Base-by-base conservation (phyloP, 2,888 invertebrate species). In the Emmelina monodactyla region DNA sequence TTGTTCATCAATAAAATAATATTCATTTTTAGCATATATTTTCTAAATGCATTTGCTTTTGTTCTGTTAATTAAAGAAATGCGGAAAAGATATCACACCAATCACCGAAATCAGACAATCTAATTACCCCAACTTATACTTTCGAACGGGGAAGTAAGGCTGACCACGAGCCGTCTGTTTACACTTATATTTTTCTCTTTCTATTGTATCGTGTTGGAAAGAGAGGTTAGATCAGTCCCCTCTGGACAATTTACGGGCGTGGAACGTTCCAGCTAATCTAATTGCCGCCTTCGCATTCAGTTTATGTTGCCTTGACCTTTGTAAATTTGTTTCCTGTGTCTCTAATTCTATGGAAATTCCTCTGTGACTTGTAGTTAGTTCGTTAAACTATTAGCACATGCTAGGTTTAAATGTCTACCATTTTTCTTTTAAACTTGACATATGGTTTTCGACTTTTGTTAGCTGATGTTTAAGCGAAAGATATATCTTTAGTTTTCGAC, bases 301-400 rank as follows among this genome's bases (percentile, higher is more conserved):
- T 64, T 59, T 49, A 51, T n/a, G 53, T 63, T 53, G 65, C 70
- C 72, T 71, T 76, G 76, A 73, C 75, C 75, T 76, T 69, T 50
- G 57, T 66, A 66, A 71, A 72, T 73, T 72, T 67, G 62, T 66
- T 73, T 71, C 58, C 62, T 56, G 49, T 58, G 59, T 58, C 51
- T 39, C 47, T 43, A 47, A 46, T 66, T 53, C n/a, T n/a, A n/a
- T n/a, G n/a, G n/a, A n/a, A n/a, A n/a, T n/a, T n/a, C n/a, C n/a
- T n/a, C n/a, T n/a, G n/a, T n/a, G n/a, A n/a, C n/a, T n/a, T n/a
- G n/a, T n/a, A n/a, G n/a, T n/a, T n/a, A n/a, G n/a, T n/a, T n/a
- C n/a, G n/a, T n/a, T n/a, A n/a, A n/a, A n/a, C n/a, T n/a, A n/a
- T n/a, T n/a, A n/a, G n/a, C n/a, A n/a, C n/a, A n/a, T n/a, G n/a